Base-by-base conservation (phyloP, 2,113 vertebrate species). In the Pao palembangensis region DNA sequence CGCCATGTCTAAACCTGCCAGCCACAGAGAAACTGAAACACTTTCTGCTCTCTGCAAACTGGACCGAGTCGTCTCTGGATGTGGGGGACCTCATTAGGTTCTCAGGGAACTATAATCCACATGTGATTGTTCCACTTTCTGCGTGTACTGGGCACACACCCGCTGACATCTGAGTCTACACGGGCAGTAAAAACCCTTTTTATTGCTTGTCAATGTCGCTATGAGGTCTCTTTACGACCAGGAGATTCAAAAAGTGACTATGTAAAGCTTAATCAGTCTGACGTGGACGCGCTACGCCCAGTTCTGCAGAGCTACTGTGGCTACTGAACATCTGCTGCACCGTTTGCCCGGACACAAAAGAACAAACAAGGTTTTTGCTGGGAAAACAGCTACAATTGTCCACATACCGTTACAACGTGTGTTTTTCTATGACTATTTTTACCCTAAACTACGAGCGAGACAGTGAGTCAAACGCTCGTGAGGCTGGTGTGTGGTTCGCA, bases 1-100 rank as follows among this genome's bases (percentile, higher is more conserved):
- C 44, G 25, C 19, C 14, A 6, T 14, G 3, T 1, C 54, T 38
- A 21, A 58, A 56, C 28, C 15, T 57, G 64, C 3, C 6, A 3
- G 5, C 11, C 43, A 44, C 43, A 44, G 43, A 44, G 16, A 17
- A 15, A 11, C 13, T 44, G 43, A 17, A 8, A 31, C 28, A 6
- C 11, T 44, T 15, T 16, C 43, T 44, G 13, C 28, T 31, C 1
- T 31, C 28, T 31, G 28, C 25, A 28, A 28, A 28, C 25, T 28
- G 25, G 25, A 28, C 28, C 8, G 3, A 31, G 21, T 31, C 50
- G 63, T 62, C 19, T 62, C 38, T 57, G 17, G 6, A 69, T 49
- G 59, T 80, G 69, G 67, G 57, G 38, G 51, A 49, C 18, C 56
- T 58, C 47, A 69, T 46, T 58, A 44, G 10, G 51, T 52, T 71